Conservation (phyloP, 1,140 invertebrate species). For the Drosophila takahashii region DNA sequence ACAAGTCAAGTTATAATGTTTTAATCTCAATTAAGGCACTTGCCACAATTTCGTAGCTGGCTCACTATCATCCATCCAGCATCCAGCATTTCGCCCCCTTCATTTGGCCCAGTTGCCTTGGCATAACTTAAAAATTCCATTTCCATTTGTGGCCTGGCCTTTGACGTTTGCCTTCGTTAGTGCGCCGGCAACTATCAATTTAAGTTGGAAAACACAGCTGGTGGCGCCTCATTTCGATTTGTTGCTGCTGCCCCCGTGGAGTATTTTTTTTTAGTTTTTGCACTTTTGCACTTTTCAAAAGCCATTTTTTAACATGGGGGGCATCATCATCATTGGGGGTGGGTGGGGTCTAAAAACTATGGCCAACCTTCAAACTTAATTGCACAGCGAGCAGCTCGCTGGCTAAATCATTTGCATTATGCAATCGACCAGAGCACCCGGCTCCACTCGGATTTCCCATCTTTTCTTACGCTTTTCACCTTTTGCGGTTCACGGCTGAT, state of each 20-base stretch:
- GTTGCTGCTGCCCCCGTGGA: slow-evolving; percentile 38
- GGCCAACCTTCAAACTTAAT: slow-evolving; percentile 79
- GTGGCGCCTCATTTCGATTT: slow-evolving; percentile 72
- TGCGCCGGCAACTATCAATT: slow-evolving; percentile 71
- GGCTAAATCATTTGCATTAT: slow-evolving; percentile 78
- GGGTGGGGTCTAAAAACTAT: slow-evolving; percentile 14
- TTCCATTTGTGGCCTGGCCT: slow-evolving; percentile 72
- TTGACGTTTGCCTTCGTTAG: slow-evolving; percentile 76
- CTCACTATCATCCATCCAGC: neutral
- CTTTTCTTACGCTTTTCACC: slow-evolving; percentile 71
- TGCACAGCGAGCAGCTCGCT: slow-evolving; percentile 52
- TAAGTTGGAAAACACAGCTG: slow-evolving; percentile 70
- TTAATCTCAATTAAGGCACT: slow-evolving; percentile 82
- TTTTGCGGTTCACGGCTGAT: slow-evolving; percentile 74
- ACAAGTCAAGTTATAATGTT: slow-evolving; percentile 83
- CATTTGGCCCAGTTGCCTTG: slow-evolving; percentile 58
- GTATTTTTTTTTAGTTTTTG: slow-evolving; percentile 16
- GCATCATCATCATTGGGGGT: neutral
- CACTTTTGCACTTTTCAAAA: slow-evolving; percentile 46
- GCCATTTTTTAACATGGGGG: slow-evolving; percentile 49
- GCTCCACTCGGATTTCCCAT: slow-evolving; percentile 15
- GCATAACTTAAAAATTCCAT: slow-evolving; percentile 82
- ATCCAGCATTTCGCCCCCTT: neutral
- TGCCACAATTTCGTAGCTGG: slow-evolving; percentile 65
- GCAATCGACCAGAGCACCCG: slow-evolving; percentile 45